Conservation (phyloP, 2,113 vertebrate genomes). For the Panurus biarmicus region DNA sequence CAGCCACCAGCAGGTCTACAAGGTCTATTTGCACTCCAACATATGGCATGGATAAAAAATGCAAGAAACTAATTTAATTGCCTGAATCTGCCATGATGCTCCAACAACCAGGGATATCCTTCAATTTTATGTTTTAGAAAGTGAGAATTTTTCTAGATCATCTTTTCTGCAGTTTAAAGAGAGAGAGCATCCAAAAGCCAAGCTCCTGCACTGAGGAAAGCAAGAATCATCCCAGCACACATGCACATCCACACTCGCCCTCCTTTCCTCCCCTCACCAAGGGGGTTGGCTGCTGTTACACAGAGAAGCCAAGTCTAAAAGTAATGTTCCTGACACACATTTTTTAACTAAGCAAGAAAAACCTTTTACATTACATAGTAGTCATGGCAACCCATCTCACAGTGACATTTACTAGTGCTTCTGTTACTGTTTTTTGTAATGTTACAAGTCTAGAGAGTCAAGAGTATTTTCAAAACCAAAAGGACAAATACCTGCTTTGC, state of each 20-base stretch:
- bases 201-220: not conserved
- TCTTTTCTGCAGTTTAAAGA: not conserved
- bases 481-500: conserved; percentile 76
- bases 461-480: conserved; percentile 4
- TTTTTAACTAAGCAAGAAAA: not conserved
- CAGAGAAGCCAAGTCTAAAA: not conserved
- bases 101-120: not conserved
- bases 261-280: not conserved
- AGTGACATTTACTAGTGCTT: not conserved
- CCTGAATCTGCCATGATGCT: not conserved
- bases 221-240: not conserved
- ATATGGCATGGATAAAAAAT: not conserved
- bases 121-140: not conserved
- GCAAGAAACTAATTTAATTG: not conserved
- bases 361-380: not conserved
- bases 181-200: not conserved
- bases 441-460: not conserved
- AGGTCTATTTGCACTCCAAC: not conserved
- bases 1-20: not conserved
- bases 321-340: not conserved
- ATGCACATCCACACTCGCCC: accelerated
- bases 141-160: not conserved
- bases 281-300: not conserved
- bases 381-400: not conserved
- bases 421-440: not conserved